Evolutionary conservation across 2,797 vertebrate species (phyloP), one percentile per base, ranked within the genome.

Genomic region (Dromococcyx pavoninus): DNA sequence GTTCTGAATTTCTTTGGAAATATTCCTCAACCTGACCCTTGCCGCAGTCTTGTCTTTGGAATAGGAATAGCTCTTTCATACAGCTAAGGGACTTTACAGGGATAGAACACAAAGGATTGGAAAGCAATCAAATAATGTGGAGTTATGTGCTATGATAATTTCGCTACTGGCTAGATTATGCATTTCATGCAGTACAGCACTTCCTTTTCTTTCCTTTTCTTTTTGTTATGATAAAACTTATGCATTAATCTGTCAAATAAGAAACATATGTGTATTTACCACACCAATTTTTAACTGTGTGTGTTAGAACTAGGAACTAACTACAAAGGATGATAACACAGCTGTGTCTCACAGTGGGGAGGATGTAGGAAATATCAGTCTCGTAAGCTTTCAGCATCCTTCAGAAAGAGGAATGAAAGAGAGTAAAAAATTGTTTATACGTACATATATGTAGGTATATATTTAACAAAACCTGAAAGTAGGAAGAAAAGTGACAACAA

Each of bases 401-500:
- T 87, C 53, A 81, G 77, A 73, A 93, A 92, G 86, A 95, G 91
- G 73, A 96, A 91, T 74, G 87, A 97, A 46, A 61, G 75, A 32
- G 74, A 93, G 96, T 97, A 95, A 93, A 94, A 93, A 23, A 17
- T 61, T 32, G 25, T 39, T 79, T 30, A 27, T 78, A 10, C 28
- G 21, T 61, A 18, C 41, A 35, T 18, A 33, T 16, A 13, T 43
- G 3, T 24, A 35, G 51, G 2, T 19, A 50, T 41, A 15, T 56
- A 72, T 53, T 84, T 85, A 39, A 83, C 39, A 50, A 70, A 85
- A 51, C 18, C 18, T 48, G 37, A 73, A 67, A 74, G 32, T 91
- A 72, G 33, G 50, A 76, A 73, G 56, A 86, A 56, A 58, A 51
- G 25, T 75, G 1, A 18, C 58, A 48, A 23, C 33, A 66, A 66